phyloP scores from a whole-genome alignment of 2,113 vertebrate species.

The Paedocypris sp. region DNA sequence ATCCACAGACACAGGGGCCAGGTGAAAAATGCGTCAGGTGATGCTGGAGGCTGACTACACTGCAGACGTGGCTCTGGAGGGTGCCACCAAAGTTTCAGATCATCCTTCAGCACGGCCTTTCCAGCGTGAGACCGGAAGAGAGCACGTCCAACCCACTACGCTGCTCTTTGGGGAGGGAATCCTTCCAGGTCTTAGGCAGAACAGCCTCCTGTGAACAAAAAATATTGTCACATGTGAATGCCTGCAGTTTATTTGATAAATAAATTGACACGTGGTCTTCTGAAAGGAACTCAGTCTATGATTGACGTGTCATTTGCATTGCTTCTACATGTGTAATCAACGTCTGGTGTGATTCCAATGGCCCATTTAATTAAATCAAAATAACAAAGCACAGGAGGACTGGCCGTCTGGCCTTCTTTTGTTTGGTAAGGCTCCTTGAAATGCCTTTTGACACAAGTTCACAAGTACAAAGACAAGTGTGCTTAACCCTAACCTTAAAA shows the following conservation, averaged over 20 bases:
- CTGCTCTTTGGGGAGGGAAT: neutral
- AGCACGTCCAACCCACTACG: neutral
- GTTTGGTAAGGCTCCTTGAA: too few relatives aligned
- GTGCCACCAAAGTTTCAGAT: conserved; percentile 5
- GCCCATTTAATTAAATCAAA: too few relatives aligned
- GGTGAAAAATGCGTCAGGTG: neutral
- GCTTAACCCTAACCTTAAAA: too few relatives aligned
- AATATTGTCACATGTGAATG: neutral
- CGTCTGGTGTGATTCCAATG: too few relatives aligned
- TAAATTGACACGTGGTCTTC: neutral
- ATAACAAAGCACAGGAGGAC: too few relatives aligned
- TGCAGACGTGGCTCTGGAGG: neutral
- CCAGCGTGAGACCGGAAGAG: neutral
- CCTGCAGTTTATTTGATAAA: neutral
- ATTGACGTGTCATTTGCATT: too few relatives aligned
- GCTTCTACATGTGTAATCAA: too few relatives aligned
- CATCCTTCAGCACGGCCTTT: neutral
- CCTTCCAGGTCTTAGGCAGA: neutral
- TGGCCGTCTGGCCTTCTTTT: too few relatives aligned
- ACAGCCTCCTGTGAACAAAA: neutral
- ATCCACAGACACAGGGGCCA: neutral
- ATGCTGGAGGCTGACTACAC: neutral
- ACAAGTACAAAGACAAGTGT: too few relatives aligned
- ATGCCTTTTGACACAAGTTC: too few relatives aligned
- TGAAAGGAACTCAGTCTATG: too few relatives aligned